Evolutionary conservation across 2,113 vertebrate species (phyloP), one percentile per base, ranked within the genome.

Genomic region (Dascyllus trimaculatus): DNA sequence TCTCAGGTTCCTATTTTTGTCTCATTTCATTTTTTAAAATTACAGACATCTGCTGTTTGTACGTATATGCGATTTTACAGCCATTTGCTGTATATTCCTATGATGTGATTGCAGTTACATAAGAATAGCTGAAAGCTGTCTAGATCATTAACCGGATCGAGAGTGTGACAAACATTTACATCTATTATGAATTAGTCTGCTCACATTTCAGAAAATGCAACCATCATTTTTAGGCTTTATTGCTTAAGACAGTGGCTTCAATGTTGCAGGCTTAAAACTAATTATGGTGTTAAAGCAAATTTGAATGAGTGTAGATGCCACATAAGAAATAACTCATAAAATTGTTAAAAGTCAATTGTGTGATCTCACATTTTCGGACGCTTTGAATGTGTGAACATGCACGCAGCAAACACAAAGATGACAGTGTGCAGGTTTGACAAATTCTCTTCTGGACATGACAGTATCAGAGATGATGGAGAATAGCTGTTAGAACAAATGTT

Each of bases 401-500:
- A 56, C 26, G 19, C 40, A 45, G 51, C 17, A 15, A 56, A 45
- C 14, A 26, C 59, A 70, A 8, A 66, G 25, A 71, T 53, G 61
- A 54, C 49, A 52, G 29, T 65, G 43, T 35, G 56, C 32, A 51
- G 57, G 26, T 53, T 67, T 78, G 73, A 65, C 25, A 25, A 21
- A 73, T 17, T 72, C 32, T 25, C 43, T 9, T 40, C 5, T 54
- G 46, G 60, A 64, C 14, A 13, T 40, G 63, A 62, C 17, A 49
- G 43, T 9, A 52, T 68, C 29, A 75, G 49, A 74, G 63, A 64
- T 59, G 26, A 40, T 32, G 69, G 57, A 60, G 19, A 75, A 25
- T 24, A 70, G 54, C 46, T 77, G 75, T 56, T 24, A 46, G 40
- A 56, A 56, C 62, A 61, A 58, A 82, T 61, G 58, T 24, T 57